These are phyloP conservation scores for Craterocephalus amniculus DNA, from an alignment of 2,797 vertebrate species.

Conservation along the genomic window DNA sequence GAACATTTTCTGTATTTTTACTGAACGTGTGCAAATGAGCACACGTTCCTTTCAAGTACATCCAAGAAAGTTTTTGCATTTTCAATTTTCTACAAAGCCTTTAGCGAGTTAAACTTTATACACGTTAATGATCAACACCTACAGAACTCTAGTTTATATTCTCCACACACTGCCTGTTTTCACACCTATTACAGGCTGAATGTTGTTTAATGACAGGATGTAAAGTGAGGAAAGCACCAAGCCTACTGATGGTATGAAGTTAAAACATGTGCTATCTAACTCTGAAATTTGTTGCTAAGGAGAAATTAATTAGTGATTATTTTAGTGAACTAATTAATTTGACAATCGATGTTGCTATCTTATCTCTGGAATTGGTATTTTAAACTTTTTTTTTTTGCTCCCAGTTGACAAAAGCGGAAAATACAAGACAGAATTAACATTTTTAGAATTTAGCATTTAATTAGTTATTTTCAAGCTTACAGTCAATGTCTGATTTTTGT, in stretches of 20 bases:
- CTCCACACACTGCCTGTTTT: conserved; percentile 13
- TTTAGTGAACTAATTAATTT: neutral
- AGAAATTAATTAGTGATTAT: conserved; percentile 5
- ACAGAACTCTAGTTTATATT: conserved; percentile 26
- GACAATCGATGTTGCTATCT: no score
- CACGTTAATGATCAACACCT: conserved; percentile 13
- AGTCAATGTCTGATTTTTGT: conserved; percentile 5
- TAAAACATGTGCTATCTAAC: neutral
- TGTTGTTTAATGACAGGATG: conserved; percentile 1
- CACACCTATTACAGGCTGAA: conserved; percentile 5
- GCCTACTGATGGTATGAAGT: neutral
- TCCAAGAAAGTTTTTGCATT: conserved; percentile 1
- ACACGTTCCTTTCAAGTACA: conserved; percentile 1
- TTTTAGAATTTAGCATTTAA: conserved; percentile 10
- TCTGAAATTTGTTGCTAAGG: neutral
- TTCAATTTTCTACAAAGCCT: conserved; percentile 17
- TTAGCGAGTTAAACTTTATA: conserved; percentile 31
- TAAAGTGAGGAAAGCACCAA: neutral
- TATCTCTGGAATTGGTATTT: neutral
- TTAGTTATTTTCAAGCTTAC: neutral
- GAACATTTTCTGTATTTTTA: conserved; percentile 11
- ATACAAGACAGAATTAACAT: conserved; percentile 4
- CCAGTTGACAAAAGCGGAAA: neutral
- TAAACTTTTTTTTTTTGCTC: neutral
- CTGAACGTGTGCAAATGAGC: conserved; percentile 7